Conservation (phyloP, 1,140 invertebrate species). For the Drosophila sucinea region DNA sequence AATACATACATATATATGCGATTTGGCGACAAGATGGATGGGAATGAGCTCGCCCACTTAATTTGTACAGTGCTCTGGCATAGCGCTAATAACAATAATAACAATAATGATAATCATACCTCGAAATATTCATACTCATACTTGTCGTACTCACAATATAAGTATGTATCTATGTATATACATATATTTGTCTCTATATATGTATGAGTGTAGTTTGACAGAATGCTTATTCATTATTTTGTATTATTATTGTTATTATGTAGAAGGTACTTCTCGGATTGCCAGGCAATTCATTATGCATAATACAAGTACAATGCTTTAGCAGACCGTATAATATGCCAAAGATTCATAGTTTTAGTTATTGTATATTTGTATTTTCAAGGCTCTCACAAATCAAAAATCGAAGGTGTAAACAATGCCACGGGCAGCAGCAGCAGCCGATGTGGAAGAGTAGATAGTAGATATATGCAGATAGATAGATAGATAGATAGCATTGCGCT, state of each 20-base stretch:
- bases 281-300: neutral
- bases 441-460: constrained; percentile 5
- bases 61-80: constrained; percentile 23
- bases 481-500: constrained; percentile 1
- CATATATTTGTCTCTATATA: constrained; percentile 11
- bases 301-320: constrained; percentile 1
- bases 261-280: neutral
- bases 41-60: constrained; percentile 44
- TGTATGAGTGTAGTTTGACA: neutral
- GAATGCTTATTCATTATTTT: too few relatives aligned
- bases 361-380: constrained; percentile 35
- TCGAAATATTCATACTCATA: constrained; percentile 26
- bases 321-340: neutral
- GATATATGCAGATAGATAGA: too few relatives aligned
- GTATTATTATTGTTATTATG: too few relatives aligned
- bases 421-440: constrained; percentile 16
- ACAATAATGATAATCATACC: neutral
- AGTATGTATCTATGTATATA: neutral
- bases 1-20: neutral
- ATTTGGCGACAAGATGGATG: constrained; percentile 40
- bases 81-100: constrained; percentile 52
- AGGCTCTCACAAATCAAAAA: constrained; percentile 73
- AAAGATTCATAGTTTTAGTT: neutral
- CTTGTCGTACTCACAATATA: too few relatives aligned
- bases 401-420: constrained; percentile 78